These are phyloP conservation scores for Argentina silus DNA, from an alignment of 2,797 vertebrate species.

Conservation along the genomic window DNA sequence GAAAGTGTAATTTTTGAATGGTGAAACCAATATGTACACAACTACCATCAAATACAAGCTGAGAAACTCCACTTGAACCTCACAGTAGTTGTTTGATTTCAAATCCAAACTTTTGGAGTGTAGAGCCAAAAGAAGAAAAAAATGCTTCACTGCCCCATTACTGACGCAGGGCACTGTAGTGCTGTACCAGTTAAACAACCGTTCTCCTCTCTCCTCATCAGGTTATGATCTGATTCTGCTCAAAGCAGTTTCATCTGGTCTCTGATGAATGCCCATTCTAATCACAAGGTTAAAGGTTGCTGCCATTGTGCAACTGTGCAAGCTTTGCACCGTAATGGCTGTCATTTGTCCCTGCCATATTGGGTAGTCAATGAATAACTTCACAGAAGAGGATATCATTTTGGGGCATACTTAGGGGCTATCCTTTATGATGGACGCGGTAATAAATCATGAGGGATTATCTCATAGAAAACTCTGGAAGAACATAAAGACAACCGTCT, in stretches of 20 bases:
- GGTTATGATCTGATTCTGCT: background rate
- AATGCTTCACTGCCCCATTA: no score
- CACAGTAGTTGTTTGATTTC: no score
- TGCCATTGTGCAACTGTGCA: constrained; percentile 64
- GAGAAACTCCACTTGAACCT: no score
- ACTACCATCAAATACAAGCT: no score
- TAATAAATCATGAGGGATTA: constrained; percentile 61
- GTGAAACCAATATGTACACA: no score
- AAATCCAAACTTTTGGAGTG: no score
- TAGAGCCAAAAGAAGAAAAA: no score
- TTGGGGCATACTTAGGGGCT: constrained; percentile 51
- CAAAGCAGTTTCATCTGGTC: constrained; percentile 40
- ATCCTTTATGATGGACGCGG: constrained; percentile 33
- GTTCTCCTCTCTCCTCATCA: no score
- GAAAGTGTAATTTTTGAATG: no score
- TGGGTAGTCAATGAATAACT: constrained; percentile 66
- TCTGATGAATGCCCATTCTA: constrained; percentile 55
- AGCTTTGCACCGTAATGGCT: constrained; percentile 65
- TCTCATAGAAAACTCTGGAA: constrained; percentile 28
- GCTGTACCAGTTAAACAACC: no score
- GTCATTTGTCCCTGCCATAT: constrained; percentile 75
- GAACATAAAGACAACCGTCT: constrained; percentile 33
- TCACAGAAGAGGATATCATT: constrained; percentile 43
- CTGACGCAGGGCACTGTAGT: background rate
- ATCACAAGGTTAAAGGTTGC: constrained; percentile 52